These are phyloP conservation scores for Lophura nycthemera DNA, from an alignment of 2,113 vertebrate species.

Conservation along the genomic window DNA sequence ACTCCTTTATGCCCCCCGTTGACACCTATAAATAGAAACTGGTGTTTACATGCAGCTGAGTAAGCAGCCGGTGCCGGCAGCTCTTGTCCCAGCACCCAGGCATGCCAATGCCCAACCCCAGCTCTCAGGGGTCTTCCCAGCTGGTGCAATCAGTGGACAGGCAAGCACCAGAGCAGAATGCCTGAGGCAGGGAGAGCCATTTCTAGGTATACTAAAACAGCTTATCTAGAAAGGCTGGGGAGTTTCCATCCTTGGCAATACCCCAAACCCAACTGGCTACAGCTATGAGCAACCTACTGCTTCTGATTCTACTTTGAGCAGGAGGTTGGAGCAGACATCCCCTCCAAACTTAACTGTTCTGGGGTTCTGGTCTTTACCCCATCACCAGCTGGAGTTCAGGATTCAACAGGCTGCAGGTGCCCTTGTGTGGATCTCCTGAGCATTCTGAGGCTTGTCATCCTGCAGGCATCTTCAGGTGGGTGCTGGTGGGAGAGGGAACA, in stretches of 20 bases:
- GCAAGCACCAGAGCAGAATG: not conserved
- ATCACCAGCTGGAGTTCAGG: not conserved
- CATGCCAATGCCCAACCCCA: not conserved
- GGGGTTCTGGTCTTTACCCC: not conserved
- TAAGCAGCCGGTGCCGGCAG: not conserved
- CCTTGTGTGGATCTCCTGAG: not conserved
- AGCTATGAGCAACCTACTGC: not conserved
- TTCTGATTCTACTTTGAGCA: not conserved
- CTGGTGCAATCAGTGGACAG: not conserved
- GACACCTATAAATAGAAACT: not conserved
- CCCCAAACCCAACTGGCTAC: not conserved
- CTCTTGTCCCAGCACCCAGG: not conserved
- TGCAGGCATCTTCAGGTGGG: not conserved
- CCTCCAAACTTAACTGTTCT: not conserved
- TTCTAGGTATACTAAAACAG: not conserved
- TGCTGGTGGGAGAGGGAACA: not conserved
- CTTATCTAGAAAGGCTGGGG: not conserved
- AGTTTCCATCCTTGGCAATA: not conserved
- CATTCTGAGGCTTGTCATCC: not conserved
- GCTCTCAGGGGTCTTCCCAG: fast-evolving
- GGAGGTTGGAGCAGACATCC: not conserved
- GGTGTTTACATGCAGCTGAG: not conserved
- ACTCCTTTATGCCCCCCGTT: fast-evolving
- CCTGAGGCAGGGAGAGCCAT: not conserved
- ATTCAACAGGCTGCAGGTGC: not conserved